phyloP scores from a whole-genome alignment of 2,888 invertebrate species.

The Drosophila kuntzei region DNA sequence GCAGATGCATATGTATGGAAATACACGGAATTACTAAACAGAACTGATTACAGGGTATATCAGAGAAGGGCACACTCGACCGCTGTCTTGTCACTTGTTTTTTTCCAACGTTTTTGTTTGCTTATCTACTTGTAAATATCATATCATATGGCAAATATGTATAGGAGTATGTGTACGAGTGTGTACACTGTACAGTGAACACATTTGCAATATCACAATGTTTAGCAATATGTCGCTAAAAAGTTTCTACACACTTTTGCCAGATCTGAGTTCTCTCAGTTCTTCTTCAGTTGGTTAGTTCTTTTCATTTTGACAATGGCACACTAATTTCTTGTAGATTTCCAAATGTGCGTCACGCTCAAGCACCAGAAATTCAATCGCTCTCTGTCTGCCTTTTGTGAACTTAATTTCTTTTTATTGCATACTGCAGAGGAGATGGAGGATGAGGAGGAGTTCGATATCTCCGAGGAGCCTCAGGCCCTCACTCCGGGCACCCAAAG shows the following conservation, averaged over 20 bases:
- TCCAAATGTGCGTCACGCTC: conserved; percentile 48
- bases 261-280: conserved; percentile 27
- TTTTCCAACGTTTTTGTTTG: conserved; percentile 20
- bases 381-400: conserved; percentile 30
- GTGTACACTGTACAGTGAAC: conserved; percentile 24
- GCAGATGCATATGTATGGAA: not conserved
- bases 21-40: not conserved
- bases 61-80: not conserved
- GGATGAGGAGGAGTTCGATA: conserved; percentile 49
- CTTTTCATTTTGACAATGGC: conserved; percentile 64
- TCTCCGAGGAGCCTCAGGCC: conserved; percentile 51
- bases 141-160: conserved; percentile 20
- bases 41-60: not conserved
- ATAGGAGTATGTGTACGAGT: not conserved
- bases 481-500: conserved; percentile 63
- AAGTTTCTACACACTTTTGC: conserved; percentile 50
- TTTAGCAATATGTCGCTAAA: conserved; percentile 80
- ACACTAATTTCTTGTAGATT: conserved; percentile 65
- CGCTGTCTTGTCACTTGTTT: conserved; percentile 12
- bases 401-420: conserved; percentile 58
- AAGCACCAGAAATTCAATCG: conserved; percentile 42
- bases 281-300: conserved; percentile 35
- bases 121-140: conserved; percentile 29
- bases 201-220: conserved; percentile 72
- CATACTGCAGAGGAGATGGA: conserved; percentile 50